Base-by-base conservation (phyloP, 2,797 vertebrate species). In the Pantherophis alleghaniensis region DNA sequence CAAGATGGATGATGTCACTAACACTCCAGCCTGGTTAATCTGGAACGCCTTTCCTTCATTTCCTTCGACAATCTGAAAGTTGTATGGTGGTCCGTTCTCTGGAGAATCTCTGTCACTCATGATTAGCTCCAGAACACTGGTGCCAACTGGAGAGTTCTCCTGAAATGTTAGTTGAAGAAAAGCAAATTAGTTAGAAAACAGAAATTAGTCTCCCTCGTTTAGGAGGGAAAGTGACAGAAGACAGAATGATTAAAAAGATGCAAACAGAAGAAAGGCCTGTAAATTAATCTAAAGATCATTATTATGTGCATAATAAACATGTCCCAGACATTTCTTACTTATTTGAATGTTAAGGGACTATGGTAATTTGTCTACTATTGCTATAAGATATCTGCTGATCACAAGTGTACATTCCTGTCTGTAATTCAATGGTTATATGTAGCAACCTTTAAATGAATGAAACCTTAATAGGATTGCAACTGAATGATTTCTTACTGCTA, bases 101-200 rank as follows among this genome's bases (percentile, higher is more conserved):
- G 98, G 98, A 4, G 98, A 98, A 97, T 99, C 99, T 61, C 96
- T 98, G 97, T 99, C 99, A 0, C 95, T 98, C 96, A 99, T 98
- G 83, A 98, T 96, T 66, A 99, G 97, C 96, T 99, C 98, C 91
- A 99, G 97, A 95, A 99, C 94, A n/a, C 97, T 98, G 94, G 98
- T 98, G 93, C 99, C 99, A 0, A 98, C 66, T 0, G 98, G 96
- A 93, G 98, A 98, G 7, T 98, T 98, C 97, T 99, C 99, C 99
- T 99, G 97, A 87, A 95, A 96, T 0, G 12, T 10, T 1, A 57
- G 4, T 4, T 79, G n/a, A 53, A 63, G 59, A 63, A 94, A 94
- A 9, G 9, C 0, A 57, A 91, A 83, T 20, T 13, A 79, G 28
- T 42, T 59, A 37, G 7, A 66, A 88, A 92, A 94, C 24, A 18